These are phyloP conservation scores for Tetrao urogallus DNA, from an alignment of 2,113 vertebrate genomes.

Conservation along the genomic window DNA sequence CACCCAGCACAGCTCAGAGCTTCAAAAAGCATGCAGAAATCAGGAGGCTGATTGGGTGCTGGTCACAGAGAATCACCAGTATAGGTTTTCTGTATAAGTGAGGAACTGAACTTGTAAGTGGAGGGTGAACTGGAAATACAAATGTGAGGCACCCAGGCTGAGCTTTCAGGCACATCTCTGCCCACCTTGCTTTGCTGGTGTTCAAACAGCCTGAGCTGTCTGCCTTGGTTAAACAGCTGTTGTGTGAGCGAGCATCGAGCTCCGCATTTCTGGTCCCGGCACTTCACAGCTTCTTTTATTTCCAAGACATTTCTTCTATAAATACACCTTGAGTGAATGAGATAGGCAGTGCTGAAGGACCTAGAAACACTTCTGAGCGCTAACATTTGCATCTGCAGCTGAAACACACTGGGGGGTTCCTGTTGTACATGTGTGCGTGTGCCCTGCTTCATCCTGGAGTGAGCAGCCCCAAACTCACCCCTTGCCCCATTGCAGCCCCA, in stretches of 20 bases:
- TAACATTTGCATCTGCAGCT: background rate
- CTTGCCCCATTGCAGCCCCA: too few species aligned
- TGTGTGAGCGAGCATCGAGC: background rate
- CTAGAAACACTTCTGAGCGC: background rate
- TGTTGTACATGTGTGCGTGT: background rate
- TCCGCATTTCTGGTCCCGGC: background rate
- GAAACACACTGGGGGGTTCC: background rate
- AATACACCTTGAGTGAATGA: background rate
- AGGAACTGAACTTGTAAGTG: background rate
- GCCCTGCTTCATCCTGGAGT: background rate
- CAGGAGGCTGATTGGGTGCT: background rate
- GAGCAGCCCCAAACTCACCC: background rate
- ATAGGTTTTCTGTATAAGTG: background rate
- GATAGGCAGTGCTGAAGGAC: background rate
- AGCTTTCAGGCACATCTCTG: background rate
- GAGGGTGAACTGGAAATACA: background rate
- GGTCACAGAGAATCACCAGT: accelerated
- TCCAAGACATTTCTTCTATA: background rate
- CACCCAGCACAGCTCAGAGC: background rate
- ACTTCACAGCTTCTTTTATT: background rate
- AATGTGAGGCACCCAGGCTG: background rate
- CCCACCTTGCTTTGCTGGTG: background rate
- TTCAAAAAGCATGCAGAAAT: accelerated
- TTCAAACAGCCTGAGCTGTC: background rate
- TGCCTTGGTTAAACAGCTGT: accelerated